phyloP scores from a whole-genome alignment of 2,113 vertebrate species.

The Centropus unirufus region DNA sequence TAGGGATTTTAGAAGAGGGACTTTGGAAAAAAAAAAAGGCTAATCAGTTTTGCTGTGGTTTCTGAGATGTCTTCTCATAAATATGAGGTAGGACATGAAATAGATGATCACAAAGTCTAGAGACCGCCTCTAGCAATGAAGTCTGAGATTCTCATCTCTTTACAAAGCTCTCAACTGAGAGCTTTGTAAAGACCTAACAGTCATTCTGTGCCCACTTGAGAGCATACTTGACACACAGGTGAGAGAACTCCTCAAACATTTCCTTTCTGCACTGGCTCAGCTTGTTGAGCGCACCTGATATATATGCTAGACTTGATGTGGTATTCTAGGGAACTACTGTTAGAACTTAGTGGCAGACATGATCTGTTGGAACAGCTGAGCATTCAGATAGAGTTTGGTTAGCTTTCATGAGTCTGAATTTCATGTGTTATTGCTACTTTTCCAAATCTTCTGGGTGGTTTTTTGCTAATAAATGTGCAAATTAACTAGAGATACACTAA shows the following conservation, averaged over 20 bases:
- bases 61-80: background rate
- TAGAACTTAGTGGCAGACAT: accelerated
- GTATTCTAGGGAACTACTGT: background rate
- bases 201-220: background rate
- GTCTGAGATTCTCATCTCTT: background rate
- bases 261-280: background rate
- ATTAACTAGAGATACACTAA: background rate
- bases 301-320: background rate
- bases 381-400: background rate
- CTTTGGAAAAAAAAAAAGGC: background rate
- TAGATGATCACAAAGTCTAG: background rate
- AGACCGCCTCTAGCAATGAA: background rate
- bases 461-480: background rate
- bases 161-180: background rate
- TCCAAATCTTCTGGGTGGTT: background rate
- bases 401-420: background rate
- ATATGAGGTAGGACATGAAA: accelerated
- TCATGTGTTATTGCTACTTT: background rate
- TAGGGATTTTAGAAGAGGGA: background rate
- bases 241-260: background rate
- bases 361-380: background rate
- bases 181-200: background rate
- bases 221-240: background rate
- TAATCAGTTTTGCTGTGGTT: background rate
- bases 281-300: background rate